Evolutionary conservation across 37 sponge, comb jelly and placozoan genomes (phyloP), one percentile per base, ranked within the genome.

Genomic region (Agelas oroides): DNA sequence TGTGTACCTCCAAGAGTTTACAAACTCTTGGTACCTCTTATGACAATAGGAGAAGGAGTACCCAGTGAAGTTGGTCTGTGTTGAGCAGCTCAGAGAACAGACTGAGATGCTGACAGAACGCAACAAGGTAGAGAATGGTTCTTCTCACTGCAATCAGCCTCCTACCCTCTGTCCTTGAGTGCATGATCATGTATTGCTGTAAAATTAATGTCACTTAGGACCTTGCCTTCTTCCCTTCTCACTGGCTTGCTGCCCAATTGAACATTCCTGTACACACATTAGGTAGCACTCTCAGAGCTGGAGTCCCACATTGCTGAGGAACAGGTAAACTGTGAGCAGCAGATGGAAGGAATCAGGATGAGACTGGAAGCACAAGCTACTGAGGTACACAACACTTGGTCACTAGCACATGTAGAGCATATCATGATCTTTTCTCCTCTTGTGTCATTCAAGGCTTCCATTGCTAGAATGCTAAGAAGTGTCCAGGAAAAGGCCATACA

Each of bases 21-120:
- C n/a, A n/a, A n/a, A n/a, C n/a, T n/a, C n/a, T 67, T 65, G 56
- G 41, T 11, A 25, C 5, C 36, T 20, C 1, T 63, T 34, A 1
- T 65, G 3, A 20, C 27, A 2, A 41, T 37, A 86, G 86, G 91
- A 91, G 23, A 91, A 81, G 64, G 87, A 86, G 65, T 91, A 64
- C 62, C 86, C 86, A 20, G 52, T 91, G 73, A 86, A 80, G 41
- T 21, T 76, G 54, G 76, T 82, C 3, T 32, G 27, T 21, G 82
- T 86, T 40, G 87, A 86, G 18, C 87, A 86, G 32, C 38, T 91
- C 64, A 67, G 76, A 36, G 87, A 80, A 41, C 59, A 86, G 54
- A 23, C 62, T 23, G 65, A 81, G 28, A 33, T 21, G 11, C 31
- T 39, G 27, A 30, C 41, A 2, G 73, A 65, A 21, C 14, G 8